phyloP scores from a whole-genome alignment of 2,797 vertebrate genomes.

The Synaphobranchus kaupii region DNA sequence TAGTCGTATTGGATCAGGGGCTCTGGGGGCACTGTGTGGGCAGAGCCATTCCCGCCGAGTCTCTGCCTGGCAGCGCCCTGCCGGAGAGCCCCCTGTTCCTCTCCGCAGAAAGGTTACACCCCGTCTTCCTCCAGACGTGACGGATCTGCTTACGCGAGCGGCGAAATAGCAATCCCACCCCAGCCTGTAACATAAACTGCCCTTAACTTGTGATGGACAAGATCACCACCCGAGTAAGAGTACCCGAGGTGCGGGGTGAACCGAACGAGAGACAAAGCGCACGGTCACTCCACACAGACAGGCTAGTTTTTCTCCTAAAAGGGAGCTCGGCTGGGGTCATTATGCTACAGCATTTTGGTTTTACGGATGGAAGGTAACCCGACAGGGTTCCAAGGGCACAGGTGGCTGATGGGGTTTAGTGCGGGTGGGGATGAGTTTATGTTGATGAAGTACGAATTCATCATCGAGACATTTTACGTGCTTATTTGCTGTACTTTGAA shows the following conservation, averaged over 20 bases:
- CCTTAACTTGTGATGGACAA: constrained; percentile 16
- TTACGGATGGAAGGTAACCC: neutral
- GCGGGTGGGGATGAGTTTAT: neutral
- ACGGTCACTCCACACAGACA: neutral
- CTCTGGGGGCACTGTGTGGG: neutral
- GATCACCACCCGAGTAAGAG: constrained; percentile 19
- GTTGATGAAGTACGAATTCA: no score
- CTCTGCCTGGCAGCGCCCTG: neutral
- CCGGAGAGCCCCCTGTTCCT: neutral
- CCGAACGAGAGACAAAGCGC: neutral
- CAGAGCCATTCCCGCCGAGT: neutral
- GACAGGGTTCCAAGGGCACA: neutral
- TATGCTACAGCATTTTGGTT: neutral
- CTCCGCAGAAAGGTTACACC: neutral
- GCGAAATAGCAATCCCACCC: constrained; percentile 10
- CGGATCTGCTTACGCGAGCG: neutral
- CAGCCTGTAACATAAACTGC: constrained; percentile 12
- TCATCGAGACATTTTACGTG: neutral
- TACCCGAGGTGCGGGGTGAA: neutral
- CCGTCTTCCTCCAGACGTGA: neutral
- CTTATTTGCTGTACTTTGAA: neutral
- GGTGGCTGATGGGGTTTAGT: neutral
- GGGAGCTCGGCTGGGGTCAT: neutral
- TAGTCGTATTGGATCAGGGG: neutral
- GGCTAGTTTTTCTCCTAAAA: neutral